A percentile compares a stretch with the other conserved stretches of the same genome.
Evolutionary conservation across 2,797 vertebrate genomes (phyloP).

Genomic region (Microctenopoma steveboyesi): DNA sequence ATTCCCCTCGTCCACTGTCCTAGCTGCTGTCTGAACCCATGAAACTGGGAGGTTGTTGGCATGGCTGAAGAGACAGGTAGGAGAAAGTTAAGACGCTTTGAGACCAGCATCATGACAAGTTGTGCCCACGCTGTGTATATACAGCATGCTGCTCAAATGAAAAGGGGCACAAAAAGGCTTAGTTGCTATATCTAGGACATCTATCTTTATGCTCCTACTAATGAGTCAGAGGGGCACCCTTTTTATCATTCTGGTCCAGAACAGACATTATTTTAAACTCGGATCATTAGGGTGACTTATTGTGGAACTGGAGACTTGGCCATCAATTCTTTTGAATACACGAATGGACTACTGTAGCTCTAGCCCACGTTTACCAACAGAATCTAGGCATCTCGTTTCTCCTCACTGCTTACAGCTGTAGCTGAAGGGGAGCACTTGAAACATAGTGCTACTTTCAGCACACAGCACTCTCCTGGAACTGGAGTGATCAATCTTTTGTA

Average conservation of each 20-base stretch:
- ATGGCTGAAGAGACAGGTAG: constrained; percentile 43
- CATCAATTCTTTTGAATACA: constrained; percentile 78
- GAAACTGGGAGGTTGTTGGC: constrained; percentile 46
- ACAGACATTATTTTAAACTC: constrained; percentile 84
- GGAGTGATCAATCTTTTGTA: constrained; percentile 79
- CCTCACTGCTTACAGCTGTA: constrained; percentile 33
- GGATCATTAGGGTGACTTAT: constrained; percentile 86
- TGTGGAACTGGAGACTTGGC: constrained; percentile 64
- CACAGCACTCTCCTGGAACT: constrained; percentile 55
- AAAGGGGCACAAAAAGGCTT: constrained; percentile 73
- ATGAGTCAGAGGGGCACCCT: constrained; percentile 80
- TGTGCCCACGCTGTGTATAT: constrained; percentile 21
- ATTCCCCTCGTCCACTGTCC: constrained; percentile 57
- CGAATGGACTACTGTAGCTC: constrained; percentile 66
- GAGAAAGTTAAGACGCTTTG: constrained; percentile 26
- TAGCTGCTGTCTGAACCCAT: constrained; percentile 58
- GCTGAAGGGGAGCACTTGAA: constrained; percentile 54
- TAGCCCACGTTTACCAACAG: constrained; percentile 67
- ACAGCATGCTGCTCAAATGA: constrained; percentile 30
- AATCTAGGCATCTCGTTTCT: constrained; percentile 48
- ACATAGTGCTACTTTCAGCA: constrained; percentile 57
- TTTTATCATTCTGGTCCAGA: constrained; percentile 82
- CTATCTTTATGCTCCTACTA: constrained; percentile 82
- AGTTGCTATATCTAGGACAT: constrained; percentile 83
- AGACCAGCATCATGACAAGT: constrained; percentile 34